Conservation (phyloP, 2,888 invertebrate species). For the Exephanes ischioxanthus region DNA sequence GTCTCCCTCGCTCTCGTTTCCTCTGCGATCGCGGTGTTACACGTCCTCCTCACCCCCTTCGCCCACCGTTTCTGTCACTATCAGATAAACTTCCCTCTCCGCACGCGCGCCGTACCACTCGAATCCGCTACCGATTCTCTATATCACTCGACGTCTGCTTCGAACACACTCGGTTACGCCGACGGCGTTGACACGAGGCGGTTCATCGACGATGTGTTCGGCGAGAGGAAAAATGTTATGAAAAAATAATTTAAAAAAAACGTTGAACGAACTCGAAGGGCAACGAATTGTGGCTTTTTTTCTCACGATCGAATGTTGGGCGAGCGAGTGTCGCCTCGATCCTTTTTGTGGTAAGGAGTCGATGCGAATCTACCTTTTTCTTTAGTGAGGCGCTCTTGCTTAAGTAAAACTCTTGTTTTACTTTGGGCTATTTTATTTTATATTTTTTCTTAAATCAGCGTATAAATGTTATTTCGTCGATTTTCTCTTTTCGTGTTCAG, state of each 20-base stretch:
- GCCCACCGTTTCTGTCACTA: slow-evolving; percentile 54
- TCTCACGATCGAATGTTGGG: too few species aligned
- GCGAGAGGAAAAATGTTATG: slow-evolving; percentile 26
- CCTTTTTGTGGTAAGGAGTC: too few species aligned
- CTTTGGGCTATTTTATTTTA: not conserved
- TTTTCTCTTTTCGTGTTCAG: not conserved
- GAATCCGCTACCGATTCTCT: slow-evolving; percentile 71
- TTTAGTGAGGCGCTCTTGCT: too few species aligned
- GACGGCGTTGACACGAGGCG: slow-evolving; percentile 77
- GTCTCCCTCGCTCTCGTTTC: slow-evolving; percentile 20
- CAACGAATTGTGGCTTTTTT: too few species aligned
- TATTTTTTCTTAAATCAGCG: not conserved
- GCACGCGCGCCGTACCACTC: slow-evolving; percentile 73
- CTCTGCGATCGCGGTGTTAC: not conserved
- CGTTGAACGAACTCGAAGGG: not conserved
- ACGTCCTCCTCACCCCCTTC: slow-evolving; percentile 5
- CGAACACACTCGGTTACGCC: slow-evolving; percentile 79
- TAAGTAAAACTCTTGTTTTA: too few species aligned
- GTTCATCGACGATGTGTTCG: slow-evolving; percentile 61
- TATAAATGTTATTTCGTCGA: not conserved
- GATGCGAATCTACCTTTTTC: too few species aligned
- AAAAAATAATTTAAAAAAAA: not conserved
- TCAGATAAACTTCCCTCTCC: slow-evolving; percentile 36
- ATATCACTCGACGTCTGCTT: slow-evolving; percentile 77
- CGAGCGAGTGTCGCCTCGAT: too few species aligned